A percentile compares a stretch with the other conserved stretches of the same genome.
These are phyloP conservation scores for Hemiprocne comata DNA, from an alignment of 2,113 vertebrate species.

Conservation along the genomic window DNA sequence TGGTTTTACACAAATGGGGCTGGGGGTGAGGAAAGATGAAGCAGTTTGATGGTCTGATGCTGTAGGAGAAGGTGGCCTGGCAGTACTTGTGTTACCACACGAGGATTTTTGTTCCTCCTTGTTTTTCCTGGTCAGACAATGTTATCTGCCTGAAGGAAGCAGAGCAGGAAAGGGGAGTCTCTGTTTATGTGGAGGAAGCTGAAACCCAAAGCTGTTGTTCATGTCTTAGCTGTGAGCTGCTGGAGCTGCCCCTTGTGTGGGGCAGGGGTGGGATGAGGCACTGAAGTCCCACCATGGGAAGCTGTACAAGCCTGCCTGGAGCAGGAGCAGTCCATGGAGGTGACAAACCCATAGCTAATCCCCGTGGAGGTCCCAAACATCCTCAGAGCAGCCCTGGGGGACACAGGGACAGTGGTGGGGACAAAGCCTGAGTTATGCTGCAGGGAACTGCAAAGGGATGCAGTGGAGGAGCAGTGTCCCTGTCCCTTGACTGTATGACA, in stretches of 20 bases:
- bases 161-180: neutral
- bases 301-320: accelerated
- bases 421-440: neutral
- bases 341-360: neutral
- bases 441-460: no score
- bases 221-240: neutral
- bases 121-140: neutral
- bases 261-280: neutral
- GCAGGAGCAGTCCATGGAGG: neutral
- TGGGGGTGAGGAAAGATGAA: neutral
- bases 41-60: neutral
- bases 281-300: neutral
- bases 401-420: neutral
- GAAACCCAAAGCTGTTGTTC: neutral
- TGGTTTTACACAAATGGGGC: accelerated
- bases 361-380: neutral
- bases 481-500: accelerated
- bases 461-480: neutral
- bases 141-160: neutral
- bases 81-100: accelerated
- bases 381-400: no score
- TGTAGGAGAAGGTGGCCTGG: neutral
- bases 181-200: neutral
- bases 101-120: accelerated
- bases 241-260: neutral